Conservation (phyloP, 2,888 invertebrate species). For the Masnerella sp. region DNA sequence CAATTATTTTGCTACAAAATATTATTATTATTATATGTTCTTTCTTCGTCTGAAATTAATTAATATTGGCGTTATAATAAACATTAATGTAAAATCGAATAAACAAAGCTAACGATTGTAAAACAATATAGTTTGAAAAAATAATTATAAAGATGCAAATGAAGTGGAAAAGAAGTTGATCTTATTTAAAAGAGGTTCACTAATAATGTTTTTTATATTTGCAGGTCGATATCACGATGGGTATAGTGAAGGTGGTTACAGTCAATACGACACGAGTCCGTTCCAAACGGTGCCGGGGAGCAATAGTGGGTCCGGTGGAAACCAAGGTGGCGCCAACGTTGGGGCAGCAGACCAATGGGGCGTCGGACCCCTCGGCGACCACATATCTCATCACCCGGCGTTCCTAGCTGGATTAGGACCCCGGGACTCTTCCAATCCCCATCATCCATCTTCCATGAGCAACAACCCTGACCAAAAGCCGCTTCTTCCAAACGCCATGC, state of each 20-base stretch:
- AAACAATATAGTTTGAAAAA: background rate
- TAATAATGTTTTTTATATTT: background rate
- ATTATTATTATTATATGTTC: no score
- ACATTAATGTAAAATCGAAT: background rate
- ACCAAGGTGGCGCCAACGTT: slow-evolving; percentile 76
- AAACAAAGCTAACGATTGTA: background rate
- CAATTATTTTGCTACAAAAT: background rate
- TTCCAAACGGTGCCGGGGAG: slow-evolving; percentile 88
- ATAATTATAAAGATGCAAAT: no score
- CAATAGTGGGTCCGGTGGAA: slow-evolving; percentile 77
- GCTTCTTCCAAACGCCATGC: slow-evolving; percentile 80
- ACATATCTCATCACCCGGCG: slow-evolving; percentile 79
- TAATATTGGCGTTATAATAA: background rate
- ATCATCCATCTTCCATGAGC: slow-evolving; percentile 74
- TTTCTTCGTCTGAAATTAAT: no score
- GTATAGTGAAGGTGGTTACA: slow-evolving; percentile 79
- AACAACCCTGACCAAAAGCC: slow-evolving; percentile 79
- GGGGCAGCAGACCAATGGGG: slow-evolving; percentile 81
- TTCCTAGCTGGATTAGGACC: slow-evolving; percentile 78
- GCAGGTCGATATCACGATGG: slow-evolving; percentile 77
- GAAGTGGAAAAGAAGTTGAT: no score
- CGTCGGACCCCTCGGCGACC: slow-evolving; percentile 76
- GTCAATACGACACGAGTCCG: slow-evolving; percentile 83
- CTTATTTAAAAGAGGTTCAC: no score
- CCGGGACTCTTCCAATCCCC: slow-evolving; percentile 74